These are phyloP conservation scores for Notodonta dromedarius DNA, from an alignment of 2,888 invertebrate genomes.

Conservation along the genomic window DNA sequence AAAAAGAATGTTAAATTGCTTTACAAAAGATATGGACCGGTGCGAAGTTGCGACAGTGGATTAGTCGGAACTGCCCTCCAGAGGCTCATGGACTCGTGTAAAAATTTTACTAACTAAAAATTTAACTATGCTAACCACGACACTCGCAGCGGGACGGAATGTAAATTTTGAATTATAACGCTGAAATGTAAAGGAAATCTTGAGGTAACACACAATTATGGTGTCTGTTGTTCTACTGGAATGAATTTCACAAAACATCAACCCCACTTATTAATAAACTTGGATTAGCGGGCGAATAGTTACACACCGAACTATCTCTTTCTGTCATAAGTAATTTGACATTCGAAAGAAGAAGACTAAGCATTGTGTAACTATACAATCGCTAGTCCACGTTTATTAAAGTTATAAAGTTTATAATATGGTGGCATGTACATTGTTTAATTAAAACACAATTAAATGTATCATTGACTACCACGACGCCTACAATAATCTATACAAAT, in stretches of 20 bases:
- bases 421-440: background rate
- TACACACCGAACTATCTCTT: too few species aligned
- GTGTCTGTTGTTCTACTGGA: too few species aligned
- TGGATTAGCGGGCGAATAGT: too few species aligned
- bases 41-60: constrained; percentile 27
- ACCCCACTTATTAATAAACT: too few species aligned
- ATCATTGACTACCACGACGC: background rate
- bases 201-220: background rate
- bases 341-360: too few species aligned
- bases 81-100: constrained; percentile 25
- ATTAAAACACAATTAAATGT: background rate
- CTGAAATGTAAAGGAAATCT: background rate
- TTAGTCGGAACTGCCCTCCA: constrained; percentile 31
- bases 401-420: too few species aligned
- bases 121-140: constrained; percentile 30
- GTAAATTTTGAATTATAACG: constrained; percentile 5
- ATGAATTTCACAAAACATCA: too few species aligned
- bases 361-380: too few species aligned
- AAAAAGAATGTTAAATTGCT: constrained; percentile 31
- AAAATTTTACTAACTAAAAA: too few species aligned
- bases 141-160: constrained; percentile 7
- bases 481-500: too few species aligned
- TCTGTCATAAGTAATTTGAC: too few species aligned
- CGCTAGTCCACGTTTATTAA: too few species aligned
- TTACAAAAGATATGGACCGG: constrained; percentile 21